phyloP scores from a whole-genome alignment of 2,888 invertebrate species.

The Sympetrum striolatum region DNA sequence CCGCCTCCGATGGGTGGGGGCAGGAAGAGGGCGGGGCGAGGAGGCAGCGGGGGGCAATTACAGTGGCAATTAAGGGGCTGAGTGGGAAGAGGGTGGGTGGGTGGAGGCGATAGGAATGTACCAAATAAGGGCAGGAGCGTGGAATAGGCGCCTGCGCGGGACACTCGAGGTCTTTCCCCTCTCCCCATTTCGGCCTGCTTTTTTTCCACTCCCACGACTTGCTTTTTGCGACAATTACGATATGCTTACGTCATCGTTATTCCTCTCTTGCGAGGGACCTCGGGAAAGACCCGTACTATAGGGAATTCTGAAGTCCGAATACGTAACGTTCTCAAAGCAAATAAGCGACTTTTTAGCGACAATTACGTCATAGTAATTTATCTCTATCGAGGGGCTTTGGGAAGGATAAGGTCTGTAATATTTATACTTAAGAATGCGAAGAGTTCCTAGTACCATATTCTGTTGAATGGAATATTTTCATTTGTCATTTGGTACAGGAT shows the following conservation, averaged over 20 bases:
- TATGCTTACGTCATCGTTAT: background rate
- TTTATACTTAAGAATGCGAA: no score
- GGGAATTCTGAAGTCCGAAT: no score
- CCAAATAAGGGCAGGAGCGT: slow-evolving; percentile 24
- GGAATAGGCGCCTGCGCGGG: slow-evolving; percentile 28
- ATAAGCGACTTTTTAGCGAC: background rate
- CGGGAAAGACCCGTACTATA: no score
- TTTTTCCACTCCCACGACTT: background rate
- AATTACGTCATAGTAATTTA: background rate
- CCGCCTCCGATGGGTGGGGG: background rate
- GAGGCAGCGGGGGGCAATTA: background rate
- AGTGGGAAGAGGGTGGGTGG: background rate
- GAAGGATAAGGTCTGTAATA: no score
- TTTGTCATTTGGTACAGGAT: no score
- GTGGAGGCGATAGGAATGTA: slow-evolving; percentile 5
- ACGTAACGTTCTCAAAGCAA: no score
- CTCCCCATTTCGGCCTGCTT: background rate
- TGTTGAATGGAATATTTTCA: no score
- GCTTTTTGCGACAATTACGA: background rate
- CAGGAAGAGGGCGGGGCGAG: background rate
- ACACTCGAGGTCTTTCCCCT: slow-evolving; percentile 3
- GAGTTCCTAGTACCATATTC: no score
- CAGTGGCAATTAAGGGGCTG: background rate
- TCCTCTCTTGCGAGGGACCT: no score
- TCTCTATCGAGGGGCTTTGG: no score